Percentiles rank a stretch among this genome's conserved stretches.
phyloP scores from a whole-genome alignment of 1,140 invertebrate species.

The Anoplophora glabripennis region DNA sequence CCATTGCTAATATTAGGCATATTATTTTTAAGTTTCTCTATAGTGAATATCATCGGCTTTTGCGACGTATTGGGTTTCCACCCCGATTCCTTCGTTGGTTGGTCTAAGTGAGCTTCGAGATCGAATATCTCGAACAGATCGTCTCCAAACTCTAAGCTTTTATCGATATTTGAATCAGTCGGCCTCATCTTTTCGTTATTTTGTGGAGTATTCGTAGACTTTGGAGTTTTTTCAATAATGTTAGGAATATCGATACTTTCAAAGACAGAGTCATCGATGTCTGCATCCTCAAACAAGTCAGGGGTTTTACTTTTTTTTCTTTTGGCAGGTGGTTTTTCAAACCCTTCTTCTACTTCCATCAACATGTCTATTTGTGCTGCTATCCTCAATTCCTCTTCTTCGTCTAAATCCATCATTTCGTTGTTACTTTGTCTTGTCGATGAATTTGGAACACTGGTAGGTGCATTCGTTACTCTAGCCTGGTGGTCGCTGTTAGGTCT shows the following conservation, averaged over 20 bases:
- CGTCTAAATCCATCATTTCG: constrained; percentile 2
- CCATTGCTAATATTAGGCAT: constrained; percentile 23
- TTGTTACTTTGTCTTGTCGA: not conserved
- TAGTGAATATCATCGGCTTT: constrained; percentile 12
- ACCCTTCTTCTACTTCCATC: constrained; percentile 29
- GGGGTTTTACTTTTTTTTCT: constrained; percentile 22
- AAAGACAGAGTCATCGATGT: constrained; percentile 22
- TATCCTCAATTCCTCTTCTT: constrained; percentile 22
- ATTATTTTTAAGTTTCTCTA: constrained; percentile 21
- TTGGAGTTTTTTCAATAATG: not conserved
- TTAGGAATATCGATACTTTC: constrained; percentile 3
- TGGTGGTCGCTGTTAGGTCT: too few species aligned
- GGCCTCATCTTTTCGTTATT: not conserved
- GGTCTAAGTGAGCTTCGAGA: too few species aligned
- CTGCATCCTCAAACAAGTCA: constrained; percentile 33
- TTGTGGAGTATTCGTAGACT: not conserved
- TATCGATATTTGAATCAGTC: constrained; percentile 11
- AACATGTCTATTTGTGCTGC: constrained; percentile 30
- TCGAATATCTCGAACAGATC: too few species aligned
- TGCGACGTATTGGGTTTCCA: too few species aligned
- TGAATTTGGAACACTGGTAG: too few species aligned
- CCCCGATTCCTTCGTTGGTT: too few species aligned
- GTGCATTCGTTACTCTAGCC: too few species aligned
- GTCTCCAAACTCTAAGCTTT: not conserved
- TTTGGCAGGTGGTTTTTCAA: constrained; percentile 1